Evolutionary conservation across 1,140 invertebrate species (phyloP).

Genomic region (Micrasema longulum): DNA sequence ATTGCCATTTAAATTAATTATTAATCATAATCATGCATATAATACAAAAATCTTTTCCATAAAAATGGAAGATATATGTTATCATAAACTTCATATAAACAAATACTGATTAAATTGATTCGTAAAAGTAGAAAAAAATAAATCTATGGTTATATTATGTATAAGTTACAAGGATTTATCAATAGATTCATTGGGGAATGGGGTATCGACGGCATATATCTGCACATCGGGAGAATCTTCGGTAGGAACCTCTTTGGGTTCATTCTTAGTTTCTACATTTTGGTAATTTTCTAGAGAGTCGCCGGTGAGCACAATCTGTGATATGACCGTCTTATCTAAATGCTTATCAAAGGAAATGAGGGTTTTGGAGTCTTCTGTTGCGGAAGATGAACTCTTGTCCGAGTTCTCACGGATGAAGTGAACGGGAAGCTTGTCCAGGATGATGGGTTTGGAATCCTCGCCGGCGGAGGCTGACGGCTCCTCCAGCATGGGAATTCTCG

Average conservation of each 20-base stretch:
- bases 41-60: slow-evolving; percentile 19
- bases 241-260: slow-evolving; percentile 43
- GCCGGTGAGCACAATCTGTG: slow-evolving; percentile 43
- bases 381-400: no score
- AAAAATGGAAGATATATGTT: neutral
- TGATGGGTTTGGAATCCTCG: neutral
- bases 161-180: slow-evolving; percentile 11
- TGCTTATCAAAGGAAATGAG: slow-evolving; percentile 50
- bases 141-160: neutral
- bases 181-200: slow-evolving; percentile 5
- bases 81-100: neutral
- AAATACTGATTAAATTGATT: slow-evolving; percentile 31
- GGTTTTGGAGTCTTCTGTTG: slow-evolving; percentile 48
- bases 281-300: slow-evolving; percentile 43
- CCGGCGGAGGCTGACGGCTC: neutral
- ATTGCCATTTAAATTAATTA: slow-evolving; percentile 7
- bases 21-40: slow-evolving; percentile 22
- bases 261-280: slow-evolving; percentile 51
- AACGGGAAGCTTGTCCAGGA: neutral
- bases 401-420: neutral
- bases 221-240: slow-evolving; percentile 46
- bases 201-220: slow-evolving; percentile 44
- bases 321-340: slow-evolving; percentile 50
- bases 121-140: slow-evolving; percentile 21
- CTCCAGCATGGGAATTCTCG: neutral